Evolutionary conservation across 1,140 invertebrate genomes (phyloP), one percentile per base, ranked within the genome.

Genomic region (Hermatobates lingyangjiaoensis): DNA sequence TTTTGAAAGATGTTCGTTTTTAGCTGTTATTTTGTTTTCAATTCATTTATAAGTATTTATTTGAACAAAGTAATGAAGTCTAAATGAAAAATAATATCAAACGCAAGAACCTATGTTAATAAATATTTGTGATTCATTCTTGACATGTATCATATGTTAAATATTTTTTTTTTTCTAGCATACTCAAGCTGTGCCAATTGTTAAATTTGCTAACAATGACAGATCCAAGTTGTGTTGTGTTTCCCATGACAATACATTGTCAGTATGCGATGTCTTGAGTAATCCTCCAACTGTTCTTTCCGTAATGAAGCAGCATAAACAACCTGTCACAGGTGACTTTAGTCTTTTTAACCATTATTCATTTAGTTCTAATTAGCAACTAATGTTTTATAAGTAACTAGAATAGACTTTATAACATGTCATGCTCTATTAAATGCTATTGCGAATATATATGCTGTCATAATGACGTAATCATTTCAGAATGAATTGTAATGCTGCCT

Each of bases 181-280:
- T 62, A 76, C 72, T 49, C 73, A 74, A 38, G 74, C 82, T 61
- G 81, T 89, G 15, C 81, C 78, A n/a, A 77, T 83, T 65, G 71
- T 90, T 2, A 85, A 83, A 65, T 92, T 91, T 74, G 86, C 85
- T 0, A 84, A 90, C 66, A 87, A 90, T 68, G 85, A 91, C 61
- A 75, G 76, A 50, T 80, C 81, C 3, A 74, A 77, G 56, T 67
- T 91, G 27, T 86, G 83, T 46, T 87, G 82, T 63, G 82, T 78
- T 24, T 90, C 86, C 1, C 65, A 81, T 48, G 87, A 91, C 68
- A 80, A 81, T 1, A 78, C 73, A 2, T 66, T 90, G 21, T 87
- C 85, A 1, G 79, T 92, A 46, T 90, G 83, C 67, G 81, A 89
- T 64, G 74, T 86, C 12, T 74, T 75, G 2, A 71, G 74, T 1